Evolutionary conservation across 2,888 invertebrate species (phyloP).

Genomic region (Thecocarcelia acutangulata): DNA sequence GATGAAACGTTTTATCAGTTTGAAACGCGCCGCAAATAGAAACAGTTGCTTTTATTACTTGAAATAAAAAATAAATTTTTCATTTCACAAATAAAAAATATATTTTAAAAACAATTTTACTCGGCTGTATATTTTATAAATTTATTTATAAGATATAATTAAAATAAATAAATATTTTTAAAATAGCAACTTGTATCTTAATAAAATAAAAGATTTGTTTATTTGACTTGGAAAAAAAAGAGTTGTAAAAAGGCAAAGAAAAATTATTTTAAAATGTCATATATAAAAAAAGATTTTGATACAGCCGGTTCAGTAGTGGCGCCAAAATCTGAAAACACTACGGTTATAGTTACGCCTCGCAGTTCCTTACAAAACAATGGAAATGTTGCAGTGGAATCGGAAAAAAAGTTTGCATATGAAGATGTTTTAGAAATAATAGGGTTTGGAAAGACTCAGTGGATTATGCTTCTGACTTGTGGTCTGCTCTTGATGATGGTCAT

Average conservation of each 20-base stretch:
- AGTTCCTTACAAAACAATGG: slow-evolving; percentile 32
- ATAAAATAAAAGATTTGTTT: no score
- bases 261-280: no score
- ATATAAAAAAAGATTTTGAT: slow-evolving; percentile 40
- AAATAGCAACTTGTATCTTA: no score
- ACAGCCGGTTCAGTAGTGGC: slow-evolving; percentile 35
- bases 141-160: no score
- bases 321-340: slow-evolving; percentile 1
- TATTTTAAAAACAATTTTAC: background rate
- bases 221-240: background rate
- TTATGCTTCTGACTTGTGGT: slow-evolving; percentile 84
- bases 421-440: slow-evolving; percentile 78
- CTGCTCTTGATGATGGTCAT: slow-evolving; percentile 86
- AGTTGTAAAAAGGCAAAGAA: background rate
- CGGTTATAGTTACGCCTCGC: background rate
- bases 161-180: no score
- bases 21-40: slow-evolving; percentile 34
- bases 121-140: no score
- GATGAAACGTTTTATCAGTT: slow-evolving; percentile 49
- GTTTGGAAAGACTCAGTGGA: slow-evolving; percentile 85
- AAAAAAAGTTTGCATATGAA: slow-evolving; percentile 72
- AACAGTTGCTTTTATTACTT: slow-evolving; percentile 20
- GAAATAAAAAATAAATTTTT: slow-evolving; percentile 4
- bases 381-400: slow-evolving; percentile 21
- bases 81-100: background rate